Percentiles rank a stretch among this genome's conserved stretches.
Conservation (phyloP, 64 coral and sea anemone species). For the Hydrozoanthus tunicans region DNA sequence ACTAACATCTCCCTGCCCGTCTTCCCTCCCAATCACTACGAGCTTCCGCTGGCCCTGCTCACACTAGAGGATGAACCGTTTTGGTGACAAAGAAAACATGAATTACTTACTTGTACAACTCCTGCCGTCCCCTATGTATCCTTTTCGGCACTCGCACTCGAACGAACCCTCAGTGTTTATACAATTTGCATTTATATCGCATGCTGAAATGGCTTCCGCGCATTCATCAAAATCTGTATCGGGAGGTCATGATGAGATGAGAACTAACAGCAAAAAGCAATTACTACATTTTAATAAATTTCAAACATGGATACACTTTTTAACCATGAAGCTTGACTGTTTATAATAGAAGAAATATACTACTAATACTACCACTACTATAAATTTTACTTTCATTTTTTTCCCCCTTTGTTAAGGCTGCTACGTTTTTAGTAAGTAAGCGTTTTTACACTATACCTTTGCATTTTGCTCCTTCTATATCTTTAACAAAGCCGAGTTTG, state of each 20-base stretch:
- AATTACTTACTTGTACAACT: conserved; percentile 20
- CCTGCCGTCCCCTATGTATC: conserved; percentile 24
- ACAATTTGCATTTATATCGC: conserved; percentile 45
- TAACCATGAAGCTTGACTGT: no score
- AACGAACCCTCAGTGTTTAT: conserved; percentile 22
- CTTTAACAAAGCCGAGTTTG: conserved; percentile 12
- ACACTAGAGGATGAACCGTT: background rate
- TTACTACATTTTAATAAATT: background rate
- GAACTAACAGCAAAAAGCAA: background rate
- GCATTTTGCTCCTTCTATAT: background rate
- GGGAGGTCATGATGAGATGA: background rate
- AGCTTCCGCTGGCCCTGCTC: background rate
- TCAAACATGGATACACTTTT: background rate
- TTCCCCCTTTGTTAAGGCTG: background rate
- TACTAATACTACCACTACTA: background rate
- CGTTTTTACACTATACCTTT: background rate
- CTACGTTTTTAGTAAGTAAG: background rate
- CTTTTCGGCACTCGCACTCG: conserved; percentile 25
- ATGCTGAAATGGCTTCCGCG: conserved; percentile 27
- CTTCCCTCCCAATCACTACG: no score
- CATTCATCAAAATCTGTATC: conserved; percentile 56
- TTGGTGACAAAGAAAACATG: background rate
- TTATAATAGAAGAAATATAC: no score
- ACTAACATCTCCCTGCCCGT: no score
- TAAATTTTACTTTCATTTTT: background rate